phyloP scores from a whole-genome alignment of 2,888 invertebrate genomes.

The Leptarthrus brevirostris region DNA sequence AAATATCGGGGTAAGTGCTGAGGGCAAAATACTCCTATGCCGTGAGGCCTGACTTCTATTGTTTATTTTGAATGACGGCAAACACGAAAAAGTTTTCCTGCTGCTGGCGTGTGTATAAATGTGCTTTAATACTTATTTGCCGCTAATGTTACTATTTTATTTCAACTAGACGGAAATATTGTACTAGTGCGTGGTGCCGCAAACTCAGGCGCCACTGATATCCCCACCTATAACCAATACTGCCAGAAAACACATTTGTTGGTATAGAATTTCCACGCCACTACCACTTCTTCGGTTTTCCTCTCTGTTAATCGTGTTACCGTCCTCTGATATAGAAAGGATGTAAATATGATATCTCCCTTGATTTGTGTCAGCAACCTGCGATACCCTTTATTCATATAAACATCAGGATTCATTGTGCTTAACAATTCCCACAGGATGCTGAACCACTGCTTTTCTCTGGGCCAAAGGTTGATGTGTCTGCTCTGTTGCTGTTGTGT shows the following conservation, averaged over 20 bases:
- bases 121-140: background rate
- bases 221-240: background rate
- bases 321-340: background rate
- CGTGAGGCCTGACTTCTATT: background rate
- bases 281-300: too few species aligned
- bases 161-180: too few species aligned
- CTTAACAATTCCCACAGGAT: background rate
- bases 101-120: background rate
- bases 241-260: background rate
- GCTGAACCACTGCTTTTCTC: background rate
- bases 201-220: too few species aligned
- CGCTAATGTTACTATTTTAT: background rate
- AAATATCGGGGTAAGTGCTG: background rate
- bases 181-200: too few species aligned
- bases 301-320: background rate
- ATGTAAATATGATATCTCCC: background rate
- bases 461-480: too few species aligned
- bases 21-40: background rate
- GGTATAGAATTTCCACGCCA: too few species aligned
- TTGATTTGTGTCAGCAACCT: constrained; percentile 18
- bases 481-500: background rate
- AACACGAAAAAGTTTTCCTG: constrained; percentile 23
- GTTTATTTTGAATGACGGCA: constrained; percentile 19
- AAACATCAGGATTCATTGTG: constrained; percentile 19
- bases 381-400: constrained; percentile 6